Evolutionary conservation across 2,113 vertebrate genomes (phyloP).

Genomic region (Mugil cephalus): DNA sequence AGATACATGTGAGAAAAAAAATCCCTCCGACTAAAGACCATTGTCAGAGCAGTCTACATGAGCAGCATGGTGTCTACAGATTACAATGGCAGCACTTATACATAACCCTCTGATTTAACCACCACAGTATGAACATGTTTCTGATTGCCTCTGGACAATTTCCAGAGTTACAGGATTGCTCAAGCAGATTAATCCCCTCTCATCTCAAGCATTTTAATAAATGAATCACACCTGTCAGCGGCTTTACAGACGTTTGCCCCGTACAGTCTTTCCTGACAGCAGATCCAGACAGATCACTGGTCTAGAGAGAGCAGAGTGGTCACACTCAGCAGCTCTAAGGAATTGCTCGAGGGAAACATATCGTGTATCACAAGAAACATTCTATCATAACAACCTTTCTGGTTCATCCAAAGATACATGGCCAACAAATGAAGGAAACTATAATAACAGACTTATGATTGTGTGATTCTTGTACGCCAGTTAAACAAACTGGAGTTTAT

Average conservation of each 20-base stretch:
- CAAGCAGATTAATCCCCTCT: conserved; percentile 15
- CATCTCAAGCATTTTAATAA: conserved; percentile 3
- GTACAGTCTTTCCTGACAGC: conserved; percentile 23
- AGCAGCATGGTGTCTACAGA: conserved; percentile 15
- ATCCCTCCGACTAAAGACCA: neutral
- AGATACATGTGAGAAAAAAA: conserved; percentile 24
- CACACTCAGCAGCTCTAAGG: conserved; percentile 35
- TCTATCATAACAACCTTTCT: conserved; percentile 42
- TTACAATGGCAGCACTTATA: conserved; percentile 31
- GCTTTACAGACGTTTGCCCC: conserved; percentile 4
- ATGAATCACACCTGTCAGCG: conserved; percentile 31
- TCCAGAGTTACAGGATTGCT: conserved; percentile 31
- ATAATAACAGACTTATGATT: too few relatives aligned
- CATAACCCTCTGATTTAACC: conserved; percentile 36
- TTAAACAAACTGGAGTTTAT: too few relatives aligned
- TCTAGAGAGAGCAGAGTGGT: conserved; percentile 8
- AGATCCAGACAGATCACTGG: conserved; percentile 14
- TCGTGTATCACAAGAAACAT: conserved; percentile 42
- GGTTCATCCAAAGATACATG: conserved; percentile 26
- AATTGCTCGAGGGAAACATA: conserved; percentile 25
- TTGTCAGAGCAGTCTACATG: neutral
- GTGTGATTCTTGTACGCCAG: too few relatives aligned
- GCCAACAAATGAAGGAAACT: neutral
- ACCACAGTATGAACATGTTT: conserved; percentile 9
- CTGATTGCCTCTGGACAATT: conserved; percentile 8